Evolutionary conservation across 1,140 invertebrate species (phyloP), one percentile per base, ranked within the genome.

Genomic region (Drosophila burlai): DNA sequence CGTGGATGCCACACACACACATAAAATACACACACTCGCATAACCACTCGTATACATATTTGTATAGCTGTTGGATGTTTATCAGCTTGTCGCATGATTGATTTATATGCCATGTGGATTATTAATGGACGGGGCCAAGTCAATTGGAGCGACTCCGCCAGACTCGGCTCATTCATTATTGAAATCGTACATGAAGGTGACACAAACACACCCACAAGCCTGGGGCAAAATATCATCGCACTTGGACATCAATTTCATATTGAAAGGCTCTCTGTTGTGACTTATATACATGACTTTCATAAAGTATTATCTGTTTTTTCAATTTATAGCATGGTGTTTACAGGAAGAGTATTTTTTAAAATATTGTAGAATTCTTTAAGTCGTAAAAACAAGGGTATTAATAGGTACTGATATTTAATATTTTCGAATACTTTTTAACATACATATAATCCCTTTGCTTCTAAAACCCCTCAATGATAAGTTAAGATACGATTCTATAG

Each of bases 11-110:
- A 46, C 16, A 9, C 40, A 47, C 31, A 21, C 11, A 38, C 36
- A 55, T 26, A 34, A 43, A 18, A 55, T 29, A 36, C 47, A 29
- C 31, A 45, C 13, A 31, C 50, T 29, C 11, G 6, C 43, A 16
- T 52, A 67, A 68, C 47, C 50, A 49, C 59, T 50, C 58, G 24
- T 24, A 71, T 58, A 47, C 21, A 59, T 60, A 72, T 81, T 55
- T 81, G 72, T 62, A 16, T 60, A 55, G 63, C 63, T 81, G 62
- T 64, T 67, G 67, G 68, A 89, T 89, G 73, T 83, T 84, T 90
- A 89, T 90, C 81, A 75, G 84, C 81, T 84, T 90, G 84, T 89
- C 85, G 68, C 74, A 81, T 89, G 84, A 89, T 89, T 89, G 84
- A 89, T 89, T 89, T 89, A 89, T 89, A 59, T 80, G 76, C 49